phyloP scores from a whole-genome alignment of 2,888 invertebrate species.

The Thereva nobilitata region DNA sequence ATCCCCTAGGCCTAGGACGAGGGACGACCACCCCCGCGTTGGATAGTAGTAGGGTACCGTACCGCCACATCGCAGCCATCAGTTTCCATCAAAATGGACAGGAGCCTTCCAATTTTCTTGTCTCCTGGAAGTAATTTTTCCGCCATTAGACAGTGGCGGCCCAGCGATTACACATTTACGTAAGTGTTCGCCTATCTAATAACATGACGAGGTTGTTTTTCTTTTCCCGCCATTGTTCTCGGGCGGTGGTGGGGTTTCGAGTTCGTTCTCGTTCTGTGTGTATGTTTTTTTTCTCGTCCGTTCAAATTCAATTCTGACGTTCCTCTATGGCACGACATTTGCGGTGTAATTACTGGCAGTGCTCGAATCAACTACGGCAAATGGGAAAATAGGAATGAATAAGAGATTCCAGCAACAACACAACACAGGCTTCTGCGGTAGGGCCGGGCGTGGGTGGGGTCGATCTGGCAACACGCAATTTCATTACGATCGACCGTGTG shows the following conservation, averaged over 20 bases:
- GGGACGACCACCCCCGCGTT: no score
- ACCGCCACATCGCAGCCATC: no score
- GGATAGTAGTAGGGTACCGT: no score
- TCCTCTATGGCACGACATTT: no score
- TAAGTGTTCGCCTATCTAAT: slow-evolving; percentile 24
- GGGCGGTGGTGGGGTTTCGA: not conserved
- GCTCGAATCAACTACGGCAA: no score
- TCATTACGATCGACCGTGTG: slow-evolving; percentile 23
- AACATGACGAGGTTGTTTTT: slow-evolving; percentile 27
- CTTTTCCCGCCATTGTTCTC: slow-evolving; percentile 19
- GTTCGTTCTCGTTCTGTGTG: slow-evolving; percentile 11
- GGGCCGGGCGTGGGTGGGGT: slow-evolving; percentile 2
- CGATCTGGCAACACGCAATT: slow-evolving; percentile 17
- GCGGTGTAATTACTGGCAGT: no score
- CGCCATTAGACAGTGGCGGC: slow-evolving; percentile 15
- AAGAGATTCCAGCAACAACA: no score
- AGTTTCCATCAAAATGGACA: slow-evolving; percentile 1
- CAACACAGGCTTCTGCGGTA: no score
- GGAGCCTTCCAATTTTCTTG: not conserved
- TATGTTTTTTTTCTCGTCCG: not conserved
- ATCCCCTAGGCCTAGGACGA: no score
- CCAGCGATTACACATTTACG: slow-evolving; percentile 7
- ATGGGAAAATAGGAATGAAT: no score
- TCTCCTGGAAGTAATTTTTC: slow-evolving; percentile 15
- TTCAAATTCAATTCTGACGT: not conserved